Evolutionary conservation across 1,140 invertebrate genomes (phyloP), one percentile per base, ranked within the genome.

Genomic region (Odontomachus brunneus): DNA sequence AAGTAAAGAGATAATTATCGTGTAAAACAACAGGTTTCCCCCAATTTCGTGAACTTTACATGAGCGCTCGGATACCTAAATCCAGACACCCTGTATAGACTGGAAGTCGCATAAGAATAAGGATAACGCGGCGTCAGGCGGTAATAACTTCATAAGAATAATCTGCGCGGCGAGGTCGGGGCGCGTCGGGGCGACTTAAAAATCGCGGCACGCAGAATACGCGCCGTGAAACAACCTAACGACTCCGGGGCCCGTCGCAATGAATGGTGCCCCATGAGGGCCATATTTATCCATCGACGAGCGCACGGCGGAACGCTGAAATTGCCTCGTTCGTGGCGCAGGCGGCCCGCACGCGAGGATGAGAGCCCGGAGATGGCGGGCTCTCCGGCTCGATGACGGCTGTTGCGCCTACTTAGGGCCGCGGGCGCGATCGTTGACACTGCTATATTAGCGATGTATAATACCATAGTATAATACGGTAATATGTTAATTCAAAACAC

Each of bases 211-310:
- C 60, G 60, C 49, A 78, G 49, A 78, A 78, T 78, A 78, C 33
- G 33, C 49, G 33, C 63, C 75, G 63, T 78, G 75, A 78, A 78
- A 78, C 51, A 78, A 57, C 49, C 49, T 78, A 78, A 78, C 63
- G 75, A 78, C 49, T 78, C 3, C 49, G 29, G 74, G 29, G 62
- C 62, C 62, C 49, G 55, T 33, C 63, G 22, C 63, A 29, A 78
- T 78, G 29, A 78, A 69, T 78, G 75, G 75, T 78, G 75, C 63
- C 74, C 63, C 63, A 55, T 55, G 17, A 78, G 49, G 49, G 63
- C 65, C 63, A 78, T 78, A 78, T 78, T 78, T 78, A 78, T 82
- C 67, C 80, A 76, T 63, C 73, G 80, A 83, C 72, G 69, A 63
- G 17, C 67, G 67, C 74, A 80, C 53, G 51, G 49, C 71, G 73